phyloP scores from a whole-genome alignment of 2,113 vertebrate species.

The Cettia cetti region DNA sequence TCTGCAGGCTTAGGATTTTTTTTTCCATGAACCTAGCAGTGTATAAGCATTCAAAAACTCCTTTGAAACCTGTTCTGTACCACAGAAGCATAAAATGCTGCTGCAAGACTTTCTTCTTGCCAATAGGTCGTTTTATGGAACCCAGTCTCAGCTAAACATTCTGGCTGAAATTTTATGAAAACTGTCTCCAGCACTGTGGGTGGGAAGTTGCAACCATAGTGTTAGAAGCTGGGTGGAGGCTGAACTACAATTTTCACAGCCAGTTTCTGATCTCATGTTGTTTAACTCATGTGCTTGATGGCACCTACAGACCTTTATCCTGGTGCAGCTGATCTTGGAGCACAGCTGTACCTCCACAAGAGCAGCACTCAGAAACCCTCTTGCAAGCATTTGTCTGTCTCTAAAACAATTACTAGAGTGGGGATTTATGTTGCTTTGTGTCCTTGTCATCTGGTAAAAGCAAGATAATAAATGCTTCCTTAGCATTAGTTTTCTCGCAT shows the following conservation, averaged over 20 bases:
- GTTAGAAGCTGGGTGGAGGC: constrained; percentile 39
- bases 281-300: not conserved
- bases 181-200: not conserved
- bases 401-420: not conserved
- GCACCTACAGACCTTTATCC: not conserved
- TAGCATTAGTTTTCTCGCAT: not conserved
- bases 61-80: not conserved
- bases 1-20: not conserved
- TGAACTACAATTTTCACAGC: constrained; percentile 1
- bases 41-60: not conserved
- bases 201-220: constrained; percentile 20
- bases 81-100: not conserved
- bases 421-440: not conserved
- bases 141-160: not conserved
- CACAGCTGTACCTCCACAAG: not conserved
- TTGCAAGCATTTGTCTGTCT: not conserved
- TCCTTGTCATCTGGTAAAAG: not conserved
- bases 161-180: not conserved
- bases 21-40: not conserved
- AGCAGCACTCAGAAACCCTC: not conserved
- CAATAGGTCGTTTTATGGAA: not conserved
- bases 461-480: not conserved
- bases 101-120: not conserved
- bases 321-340: not conserved
- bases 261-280: constrained; percentile 52